These are phyloP conservation scores for Mantis religiosa DNA, from an alignment of 2,888 invertebrate genomes.

Conservation along the genomic window DNA sequence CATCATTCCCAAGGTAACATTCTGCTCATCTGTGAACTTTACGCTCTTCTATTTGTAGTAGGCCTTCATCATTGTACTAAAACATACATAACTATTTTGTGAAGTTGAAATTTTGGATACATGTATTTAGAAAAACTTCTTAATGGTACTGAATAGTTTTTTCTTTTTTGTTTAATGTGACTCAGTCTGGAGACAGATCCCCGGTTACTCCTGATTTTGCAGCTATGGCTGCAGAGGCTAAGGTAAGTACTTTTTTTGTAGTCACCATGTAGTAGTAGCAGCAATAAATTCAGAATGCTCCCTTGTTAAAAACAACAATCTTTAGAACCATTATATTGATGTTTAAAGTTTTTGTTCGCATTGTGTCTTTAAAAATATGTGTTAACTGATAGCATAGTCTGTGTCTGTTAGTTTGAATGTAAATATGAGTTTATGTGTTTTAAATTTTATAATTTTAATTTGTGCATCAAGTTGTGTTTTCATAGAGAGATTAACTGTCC, in stretches of 20 bases:
- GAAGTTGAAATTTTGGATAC: too few relatives aligned
- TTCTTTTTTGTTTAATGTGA: neutral
- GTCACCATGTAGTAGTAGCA: neutral
- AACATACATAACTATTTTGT: too few relatives aligned
- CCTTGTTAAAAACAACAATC: neutral
- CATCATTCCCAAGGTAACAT: too few relatives aligned
- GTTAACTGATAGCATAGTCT: neutral
- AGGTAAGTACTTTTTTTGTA: slow-evolving; percentile 36
- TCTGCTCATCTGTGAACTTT: too few relatives aligned
- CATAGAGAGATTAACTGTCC: neutral
- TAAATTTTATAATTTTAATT: neutral
- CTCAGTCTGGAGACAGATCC: slow-evolving; percentile 17
- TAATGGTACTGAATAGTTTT: neutral
- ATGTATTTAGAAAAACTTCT: too few relatives aligned
- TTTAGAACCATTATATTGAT: neutral
- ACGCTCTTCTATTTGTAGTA: too few relatives aligned
- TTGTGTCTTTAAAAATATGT: neutral
- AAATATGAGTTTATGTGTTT: neutral
- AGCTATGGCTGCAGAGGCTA: slow-evolving; percentile 44
- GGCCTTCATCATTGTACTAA: too few relatives aligned
- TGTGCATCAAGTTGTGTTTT: neutral
- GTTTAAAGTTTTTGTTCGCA: neutral
- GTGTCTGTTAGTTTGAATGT: neutral
- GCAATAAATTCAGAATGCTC: neutral
- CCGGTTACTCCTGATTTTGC: slow-evolving; percentile 44